phyloP scores from a whole-genome alignment of 2,113 vertebrate species.

The Pyxicephalus adspersus region DNA sequence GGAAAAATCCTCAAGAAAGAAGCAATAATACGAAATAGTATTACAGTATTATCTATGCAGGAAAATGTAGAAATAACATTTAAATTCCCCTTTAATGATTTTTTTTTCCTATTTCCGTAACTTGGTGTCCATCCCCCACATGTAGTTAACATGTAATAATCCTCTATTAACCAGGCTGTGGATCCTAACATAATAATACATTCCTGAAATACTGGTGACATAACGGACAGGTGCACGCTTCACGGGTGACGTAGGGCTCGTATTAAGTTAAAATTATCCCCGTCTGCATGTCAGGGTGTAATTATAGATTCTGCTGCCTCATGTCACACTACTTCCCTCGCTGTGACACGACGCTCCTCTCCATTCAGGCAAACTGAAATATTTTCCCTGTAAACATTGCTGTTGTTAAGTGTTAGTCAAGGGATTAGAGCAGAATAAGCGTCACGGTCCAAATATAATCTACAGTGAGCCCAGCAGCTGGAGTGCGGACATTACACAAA shows the following conservation, averaged over 20 bases:
- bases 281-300: neutral
- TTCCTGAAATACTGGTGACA: neutral
- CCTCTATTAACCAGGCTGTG: no score
- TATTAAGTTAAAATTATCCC: conserved; percentile 17
- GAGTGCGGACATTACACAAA: neutral
- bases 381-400: conserved; percentile 35
- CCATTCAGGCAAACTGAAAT: neutral
- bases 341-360: neutral
- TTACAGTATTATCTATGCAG: no score
- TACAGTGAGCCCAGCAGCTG: conserved; percentile 52
- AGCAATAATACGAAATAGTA: no score
- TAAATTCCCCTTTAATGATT: no score
- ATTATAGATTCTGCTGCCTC: conserved; percentile 27
- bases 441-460: conserved; percentile 67
- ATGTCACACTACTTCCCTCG: neutral
- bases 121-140: no score
- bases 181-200: no score
- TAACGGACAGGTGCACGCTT: neutral
- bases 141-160: no score
- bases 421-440: conserved; percentile 60
- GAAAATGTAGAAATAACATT: no score
- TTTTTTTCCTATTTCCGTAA: neutral
- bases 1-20: no score
- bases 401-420: conserved; percentile 38
- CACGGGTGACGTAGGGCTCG: neutral